Evolutionary conservation across 2,797 vertebrate species (phyloP), one percentile per base, ranked within the genome.

Genomic region (Spinus pinus): DNA sequence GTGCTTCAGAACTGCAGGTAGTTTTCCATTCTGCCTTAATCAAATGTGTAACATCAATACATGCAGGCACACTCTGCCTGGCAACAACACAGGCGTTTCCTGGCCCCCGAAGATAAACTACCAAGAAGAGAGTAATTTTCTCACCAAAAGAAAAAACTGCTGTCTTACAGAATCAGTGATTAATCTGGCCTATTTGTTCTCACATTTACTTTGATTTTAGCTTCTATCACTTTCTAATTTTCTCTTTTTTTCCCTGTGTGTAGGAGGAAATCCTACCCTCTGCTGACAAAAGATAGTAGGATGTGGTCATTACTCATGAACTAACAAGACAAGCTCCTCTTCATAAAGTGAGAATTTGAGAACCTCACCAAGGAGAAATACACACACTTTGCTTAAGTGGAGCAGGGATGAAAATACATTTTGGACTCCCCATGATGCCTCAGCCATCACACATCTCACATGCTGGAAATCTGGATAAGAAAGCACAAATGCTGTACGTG

Each of bases 231-330:
- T 58, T 50, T 14, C 44, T 74, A 60, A 66, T 91, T 91, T 87
- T 87, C 64, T 56, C 8, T 24, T 49, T 51, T 51, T 42, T 46
- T 42, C 10, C 41, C 57, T 58, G 11, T 2, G 18, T 65, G 90
- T 90, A 93, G 95, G 94, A 95, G 74, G 86, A 64, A 92, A 85
- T 54, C 53, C 67, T 65, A 93, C 28, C 61, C 80, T 49, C 33
- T 8, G 3, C 84, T 89, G 84, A 93, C 86, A 95, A 67, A 92
- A 89, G n/a, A 86, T 41, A 57, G 88, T 69, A 89, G 88, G 79
- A 87, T 80, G 78, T 10, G 74, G 90, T 50, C 93, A 91, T 95
- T 95, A 93, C 78, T 92, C 83, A 91, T 17, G 71, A 96, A 80
- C 53, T 44, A 82, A 57, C 39, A 93, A 87, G 75, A 95, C 57